Base-by-base conservation (phyloP, 2,113 vertebrate species). In the Syngnathus floridae region DNA sequence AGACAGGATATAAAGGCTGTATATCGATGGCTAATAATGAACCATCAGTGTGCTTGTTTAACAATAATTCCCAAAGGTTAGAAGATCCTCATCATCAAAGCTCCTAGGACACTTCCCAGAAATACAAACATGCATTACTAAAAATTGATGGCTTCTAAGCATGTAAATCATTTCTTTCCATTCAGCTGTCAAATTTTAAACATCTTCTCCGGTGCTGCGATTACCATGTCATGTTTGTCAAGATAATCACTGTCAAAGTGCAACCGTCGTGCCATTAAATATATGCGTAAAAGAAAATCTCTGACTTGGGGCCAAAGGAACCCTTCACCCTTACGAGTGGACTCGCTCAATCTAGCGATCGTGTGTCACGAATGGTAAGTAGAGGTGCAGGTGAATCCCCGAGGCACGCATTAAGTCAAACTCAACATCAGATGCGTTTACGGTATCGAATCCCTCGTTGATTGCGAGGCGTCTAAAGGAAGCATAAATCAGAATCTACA, bases 331-430 rank as follows among this genome's bases (percentile, higher is more conserved):
- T 46, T 62, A 84, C 37, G 83, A 88, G 83, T 79, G 81, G 83
- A 85, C 77, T 82, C 77, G 77, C 76, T 75, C 14, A 41, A 79
- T 64, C 80, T 64, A 52, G 73, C 46, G 80, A 86, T 83, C 78
- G 57, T 76, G 72, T 83, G 70, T 83, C 78, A 79, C 51, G 60
- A 70, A 62, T 68, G 77, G 70, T 72, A 45, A 68, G 69, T 48
- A 40, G 80, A 63, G 71, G 67, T 65, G 59, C 67, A 74, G 79
- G 81, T 70, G 56, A 69, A 81, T 72, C 84, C 87, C 84, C 69
- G 82, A 79, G 86, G 87, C 84, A 69, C 75, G n/a, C 78, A 84
- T 81, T 82, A 81, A 82, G 72, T 74, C 77, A 78, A 72, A 73
- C 78, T 84, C 73, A 74, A 78, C 77, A 71, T 68, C 12, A 74